A percentile compares a stretch with the other conserved stretches of the same genome.
Conservation (phyloP, 2,888 invertebrate species). For the Pyrrhosoma nymphula region DNA sequence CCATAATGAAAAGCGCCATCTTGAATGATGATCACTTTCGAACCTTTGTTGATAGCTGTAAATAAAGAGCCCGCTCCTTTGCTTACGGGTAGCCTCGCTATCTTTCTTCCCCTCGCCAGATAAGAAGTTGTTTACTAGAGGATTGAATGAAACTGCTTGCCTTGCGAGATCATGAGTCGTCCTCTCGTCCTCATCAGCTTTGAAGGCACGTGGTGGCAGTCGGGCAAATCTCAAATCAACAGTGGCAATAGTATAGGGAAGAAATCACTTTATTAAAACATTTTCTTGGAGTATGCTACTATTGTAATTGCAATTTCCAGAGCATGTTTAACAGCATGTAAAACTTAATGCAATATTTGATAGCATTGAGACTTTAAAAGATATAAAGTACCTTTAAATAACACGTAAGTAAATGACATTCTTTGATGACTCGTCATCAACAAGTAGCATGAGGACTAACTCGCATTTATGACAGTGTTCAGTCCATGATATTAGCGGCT, state of each 20-base stretch:
- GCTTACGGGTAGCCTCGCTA: background rate
- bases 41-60: background rate
- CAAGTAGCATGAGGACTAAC: too few species aligned
- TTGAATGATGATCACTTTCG: background rate
- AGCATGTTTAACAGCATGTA: too few species aligned
- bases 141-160: background rate
- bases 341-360: too few species aligned
- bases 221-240: background rate
- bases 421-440: too few species aligned
- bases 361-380: too few species aligned
- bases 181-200: background rate
- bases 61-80: background rate
- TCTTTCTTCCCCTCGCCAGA: background rate
- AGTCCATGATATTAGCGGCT: too few species aligned
- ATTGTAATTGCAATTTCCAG: too few species aligned
- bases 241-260: background rate
- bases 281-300: too few species aligned
- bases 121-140: conserved; percentile 11
- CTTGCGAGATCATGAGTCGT: background rate
- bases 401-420: too few species aligned
- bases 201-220: background rate
- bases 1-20: background rate
- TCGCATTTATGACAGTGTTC: too few species aligned
- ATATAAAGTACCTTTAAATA: too few species aligned
- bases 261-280: too few species aligned